Percentiles rank a stretch among this genome's conserved stretches.
phyloP scores from a whole-genome alignment of 37 sponge, comb jelly and placozoan genomes.

The Lycopodina hypogea region DNA sequence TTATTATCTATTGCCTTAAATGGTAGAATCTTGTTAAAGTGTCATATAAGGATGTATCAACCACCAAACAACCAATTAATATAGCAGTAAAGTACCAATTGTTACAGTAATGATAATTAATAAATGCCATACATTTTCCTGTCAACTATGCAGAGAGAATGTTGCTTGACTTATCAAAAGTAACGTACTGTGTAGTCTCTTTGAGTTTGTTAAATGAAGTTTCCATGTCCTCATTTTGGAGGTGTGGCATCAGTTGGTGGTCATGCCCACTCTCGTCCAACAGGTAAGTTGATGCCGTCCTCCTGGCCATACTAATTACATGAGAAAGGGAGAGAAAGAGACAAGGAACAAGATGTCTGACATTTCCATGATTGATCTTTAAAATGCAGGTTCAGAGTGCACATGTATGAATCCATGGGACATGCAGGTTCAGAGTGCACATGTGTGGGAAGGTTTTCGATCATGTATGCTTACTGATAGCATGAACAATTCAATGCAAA shows the following conservation, averaged over 20 bases:
- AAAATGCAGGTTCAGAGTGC: no score
- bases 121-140: background rate
- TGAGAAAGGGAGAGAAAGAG: no score
- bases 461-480: no score
- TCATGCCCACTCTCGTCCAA: background rate
- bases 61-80: background rate
- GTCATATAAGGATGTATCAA: background rate
- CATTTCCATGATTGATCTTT: no score
- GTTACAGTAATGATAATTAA: background rate
- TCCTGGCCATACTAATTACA: no score
- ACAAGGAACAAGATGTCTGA: no score
- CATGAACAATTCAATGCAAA: no score
- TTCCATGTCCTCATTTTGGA: constrained; percentile 5
- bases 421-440: no score
- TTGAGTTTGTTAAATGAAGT: constrained; percentile 12
- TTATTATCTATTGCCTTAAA: background rate
- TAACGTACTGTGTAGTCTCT: constrained; percentile 7
- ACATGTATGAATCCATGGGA: no score
- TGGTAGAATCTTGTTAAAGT: background rate
- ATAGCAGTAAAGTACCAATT: background rate
- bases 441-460: no score
- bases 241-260: background rate
- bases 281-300: no score
- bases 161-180: background rate
- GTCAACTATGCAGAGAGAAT: background rate